Base-by-base conservation (phyloP, 1,140 invertebrate species). In the Araneus ventricosus region DNA sequence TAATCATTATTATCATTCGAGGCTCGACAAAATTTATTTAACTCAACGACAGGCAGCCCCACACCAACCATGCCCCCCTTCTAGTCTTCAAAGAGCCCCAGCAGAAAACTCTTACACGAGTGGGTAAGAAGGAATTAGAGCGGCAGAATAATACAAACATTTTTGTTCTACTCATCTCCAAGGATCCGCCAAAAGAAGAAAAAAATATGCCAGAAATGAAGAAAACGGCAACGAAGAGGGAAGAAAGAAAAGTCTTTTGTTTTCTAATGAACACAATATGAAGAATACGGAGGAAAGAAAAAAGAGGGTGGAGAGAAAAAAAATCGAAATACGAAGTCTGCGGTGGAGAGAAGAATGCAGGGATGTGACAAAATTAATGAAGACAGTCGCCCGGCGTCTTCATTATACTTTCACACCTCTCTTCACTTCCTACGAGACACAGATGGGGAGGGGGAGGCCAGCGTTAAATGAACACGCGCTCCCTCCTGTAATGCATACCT, bases 281-380 rank as follows among this genome's bases (percentile, higher is more conserved):
- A 84, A 84, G 27, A 80, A 27, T 30, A 79, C 34, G 8, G 10
- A 0, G 14, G 8, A 84, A 45, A 52, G 8, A 52, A 17, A 52
- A 14, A 14, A 52, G 10, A 14, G 45, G 30, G 37, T 14, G 39
- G 14, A 45, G 34, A n/a, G 5, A 45, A 27, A 84, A 84, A 52
- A 45, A 84, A 17, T 24, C 10, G 22, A 27, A 84, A 52, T 52
- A 84, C 45, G 45, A 84, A 84, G 27, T 37, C 85, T 27, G 85
- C 8, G 27, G 27, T 57, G 7, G 5, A 82, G 30, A 45, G 41
- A 85, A 85, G 39, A 85, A 85, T 57, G 39, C 22, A 52, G 20
- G 45, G 57, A 92, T 92, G 90, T 92, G 90, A 92, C 90, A 92
- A 92, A 92, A 92, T 92, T 92, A 92, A 92, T 92, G 90, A 92